Conservation (phyloP, 1,140 invertebrate genomes). For the Drosophila kurseongensis region DNA sequence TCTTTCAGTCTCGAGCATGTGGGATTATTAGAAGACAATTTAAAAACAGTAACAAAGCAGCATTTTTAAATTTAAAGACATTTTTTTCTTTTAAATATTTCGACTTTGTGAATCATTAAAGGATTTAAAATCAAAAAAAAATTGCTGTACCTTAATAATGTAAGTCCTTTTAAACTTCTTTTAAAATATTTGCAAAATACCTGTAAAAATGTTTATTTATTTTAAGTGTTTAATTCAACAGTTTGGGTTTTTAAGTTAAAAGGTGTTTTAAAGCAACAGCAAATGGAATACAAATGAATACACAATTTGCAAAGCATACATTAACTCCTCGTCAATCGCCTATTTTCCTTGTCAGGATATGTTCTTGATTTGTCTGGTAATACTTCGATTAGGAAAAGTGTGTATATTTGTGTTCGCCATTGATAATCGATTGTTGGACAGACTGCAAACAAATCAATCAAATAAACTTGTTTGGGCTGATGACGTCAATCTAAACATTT, state of each 20-base stretch:
- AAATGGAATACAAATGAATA: too few relatives aligned
- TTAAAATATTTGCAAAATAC: too few relatives aligned
- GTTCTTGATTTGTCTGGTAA: neutral
- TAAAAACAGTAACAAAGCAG: neutral
- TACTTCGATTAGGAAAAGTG: neutral
- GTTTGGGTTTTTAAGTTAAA: too few relatives aligned
- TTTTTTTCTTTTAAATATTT: neutral
- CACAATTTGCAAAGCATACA: too few relatives aligned
- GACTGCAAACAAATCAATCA: neutral
- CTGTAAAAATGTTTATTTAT: too few relatives aligned
- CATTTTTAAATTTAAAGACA: neutral
- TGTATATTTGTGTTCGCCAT: neutral
- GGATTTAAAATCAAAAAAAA: too few relatives aligned
- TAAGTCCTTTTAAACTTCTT: too few relatives aligned
- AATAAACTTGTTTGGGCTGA: neutral
- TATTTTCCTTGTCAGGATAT: neutral
- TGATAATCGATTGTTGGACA: neutral
- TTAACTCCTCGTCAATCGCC: too few relatives aligned
- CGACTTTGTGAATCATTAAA: too few relatives aligned
- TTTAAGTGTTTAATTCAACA: too few relatives aligned
- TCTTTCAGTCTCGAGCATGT: conserved; percentile 3
- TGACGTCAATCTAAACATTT: neutral
- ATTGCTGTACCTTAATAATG: too few relatives aligned
- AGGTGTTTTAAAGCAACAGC: too few relatives aligned
- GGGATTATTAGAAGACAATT: neutral